Evolutionary conservation across 2,113 vertebrate species (phyloP), one percentile per base, ranked within the genome.

Genomic region (Varanus komodoensis): DNA sequence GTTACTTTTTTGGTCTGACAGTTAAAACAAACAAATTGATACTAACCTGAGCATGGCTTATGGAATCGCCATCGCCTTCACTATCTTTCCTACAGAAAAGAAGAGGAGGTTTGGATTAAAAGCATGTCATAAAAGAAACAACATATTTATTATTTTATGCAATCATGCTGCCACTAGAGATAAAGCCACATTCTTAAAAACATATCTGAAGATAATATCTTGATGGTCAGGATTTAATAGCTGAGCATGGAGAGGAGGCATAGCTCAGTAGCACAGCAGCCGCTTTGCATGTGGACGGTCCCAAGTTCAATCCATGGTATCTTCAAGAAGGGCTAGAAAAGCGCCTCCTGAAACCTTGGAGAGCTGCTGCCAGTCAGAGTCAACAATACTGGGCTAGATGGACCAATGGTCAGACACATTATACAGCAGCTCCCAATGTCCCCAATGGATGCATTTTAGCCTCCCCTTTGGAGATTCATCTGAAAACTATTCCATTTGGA

Each of bases 31-130:
- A 81, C 48, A 89, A 82, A 84, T 1, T 9, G 84, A 92, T 90
- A 97, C 98, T 95, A 92, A 98, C 98, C 97, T 97, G 96, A 91
- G 87, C 87, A 81, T 91, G 95, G 80, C 87, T 96, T 85, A 80
- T 71, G 85, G 93, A 92, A 86, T 84, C 93, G 15, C 93, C 84
- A 52, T 94, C 95, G 17, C 94, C 96, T 93, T 95, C 97, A 92
- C 91, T 95, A 92, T 97, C 97, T 95, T 97, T 97, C 94, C 97
- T 98, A 91, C 29, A 95, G 95, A 94, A 74, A 91, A 91, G 44
- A 83, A 88, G 8, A 90, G 89, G 89, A 23, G 78, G 50, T 88
- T 71, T 68, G 19, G 50, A 8, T 90, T 71, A 92, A 91, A 27
- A 93, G 92, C 57, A 86, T 86, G 85, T 92, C 87, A 94, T 38